phyloP scores from a whole-genome alignment of 2,797 vertebrate genomes.

The Eutrigla gurnardus region DNA sequence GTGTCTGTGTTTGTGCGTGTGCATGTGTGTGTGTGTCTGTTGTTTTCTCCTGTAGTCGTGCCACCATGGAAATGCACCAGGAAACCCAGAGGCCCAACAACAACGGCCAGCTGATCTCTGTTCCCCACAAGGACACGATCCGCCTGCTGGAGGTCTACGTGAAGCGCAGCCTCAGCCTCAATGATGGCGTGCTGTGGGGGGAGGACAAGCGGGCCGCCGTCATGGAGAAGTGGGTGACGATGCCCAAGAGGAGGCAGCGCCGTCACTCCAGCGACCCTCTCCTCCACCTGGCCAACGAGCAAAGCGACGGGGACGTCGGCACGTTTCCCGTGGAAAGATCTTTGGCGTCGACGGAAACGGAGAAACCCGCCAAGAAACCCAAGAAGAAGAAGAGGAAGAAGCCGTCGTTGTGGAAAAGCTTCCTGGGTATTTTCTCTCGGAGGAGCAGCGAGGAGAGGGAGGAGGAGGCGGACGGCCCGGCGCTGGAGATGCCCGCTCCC shows the following conservation, averaged over 20 bases:
- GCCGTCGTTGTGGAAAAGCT: constrained; percentile 80
- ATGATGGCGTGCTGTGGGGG: constrained; percentile 58
- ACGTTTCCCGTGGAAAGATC: neutral
- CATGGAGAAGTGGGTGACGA: constrained; percentile 76
- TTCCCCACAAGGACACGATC: constrained; percentile 83
- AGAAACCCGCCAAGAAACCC: constrained; percentile 44
- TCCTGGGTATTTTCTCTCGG: constrained; percentile 81
- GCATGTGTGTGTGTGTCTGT: neutral
- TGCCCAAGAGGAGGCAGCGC: constrained; percentile 21
- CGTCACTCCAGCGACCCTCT: constrained; percentile 82
- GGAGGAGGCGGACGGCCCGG: constrained; percentile 68
- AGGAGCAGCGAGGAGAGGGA: constrained; percentile 79
- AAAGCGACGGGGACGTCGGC: neutral
- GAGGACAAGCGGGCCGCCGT: rapidly evolving
- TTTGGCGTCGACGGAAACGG: rapidly evolving
- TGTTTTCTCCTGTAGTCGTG: constrained; percentile 27
- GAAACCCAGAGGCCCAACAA: constrained; percentile 20
- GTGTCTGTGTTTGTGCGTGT: too few species aligned
- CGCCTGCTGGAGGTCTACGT: constrained; percentile 86
- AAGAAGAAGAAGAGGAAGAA: constrained; percentile 82
- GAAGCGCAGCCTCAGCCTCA: constrained; percentile 84
- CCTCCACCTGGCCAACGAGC: constrained; percentile 17
- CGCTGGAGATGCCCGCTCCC: constrained; percentile 40
- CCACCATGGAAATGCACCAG: constrained; percentile 61
- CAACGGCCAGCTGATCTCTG: constrained; percentile 77